Evolutionary conservation across 2,888 invertebrate genomes (phyloP), one percentile per base, ranked within the genome.

Genomic region (Synanthedon andrenaeformis): DNA sequence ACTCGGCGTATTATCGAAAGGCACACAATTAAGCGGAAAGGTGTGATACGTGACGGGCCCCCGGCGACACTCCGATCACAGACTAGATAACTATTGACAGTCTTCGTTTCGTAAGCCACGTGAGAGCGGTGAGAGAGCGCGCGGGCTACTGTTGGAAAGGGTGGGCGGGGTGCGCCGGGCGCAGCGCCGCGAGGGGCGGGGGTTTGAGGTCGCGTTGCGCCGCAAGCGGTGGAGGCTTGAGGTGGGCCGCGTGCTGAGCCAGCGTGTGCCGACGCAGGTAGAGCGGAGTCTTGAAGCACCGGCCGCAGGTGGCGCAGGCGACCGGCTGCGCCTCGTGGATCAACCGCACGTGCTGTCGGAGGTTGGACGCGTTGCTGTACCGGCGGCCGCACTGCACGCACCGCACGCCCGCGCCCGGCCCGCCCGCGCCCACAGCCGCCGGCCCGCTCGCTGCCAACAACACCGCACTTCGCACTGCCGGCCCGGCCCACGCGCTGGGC

Each of bases 231-330:
- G 71, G 72, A 63, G 61, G 51, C 53, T 42, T 55, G 55, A 58
- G 69, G 68, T 69, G 74, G 70, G 71, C 72, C 68, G 79, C 76
- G 81, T 92, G 92, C 68, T 92, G 91, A 82, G 92, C 92, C 68
- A 92, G 90, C 79, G 92, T 91, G 88, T 92, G 92, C 74, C 92
- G 91, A 75, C 92, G 91, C 75, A 92, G 89, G 82, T 93, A 92
- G 76, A 92, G 92, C 82, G 91, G 91, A 69, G 92, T 92, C 89
- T 92, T 92, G 89, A 92, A 92, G 78, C 90, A 90, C 80, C 92
- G 92, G 64, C 91, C 91, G 86, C 92, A 92, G 59, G 91, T 89
- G 72, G 88, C 88, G 85, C 92, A 92, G 72, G 89, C 90, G 63
- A 90, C 91, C 85, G 92, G 92, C 76, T 90, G 89, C 69, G 91